Evolutionary conservation across 2,797 vertebrate genomes (phyloP), one percentile per base, ranked within the genome.

Genomic region (Zenarchopterus dispar): DNA sequence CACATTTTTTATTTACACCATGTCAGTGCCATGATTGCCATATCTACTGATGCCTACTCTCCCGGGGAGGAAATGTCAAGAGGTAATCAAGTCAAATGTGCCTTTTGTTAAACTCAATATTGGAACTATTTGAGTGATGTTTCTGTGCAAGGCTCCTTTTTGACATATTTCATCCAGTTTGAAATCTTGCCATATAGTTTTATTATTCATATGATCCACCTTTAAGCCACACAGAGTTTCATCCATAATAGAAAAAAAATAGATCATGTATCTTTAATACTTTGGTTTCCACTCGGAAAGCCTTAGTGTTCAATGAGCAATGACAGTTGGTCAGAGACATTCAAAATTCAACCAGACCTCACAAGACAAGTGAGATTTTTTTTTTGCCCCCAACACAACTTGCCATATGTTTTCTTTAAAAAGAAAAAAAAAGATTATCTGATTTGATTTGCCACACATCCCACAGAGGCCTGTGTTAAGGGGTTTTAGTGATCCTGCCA

Each of bases 1-100:
- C 74, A 82, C 77, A 89, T 90, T 88, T 83, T 82, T 88, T 85
- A 88, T 89, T 89, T 89, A 89, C 81, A 84, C 80, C 75, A 52
- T 80, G 79, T 79, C 75, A 80, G 80, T 31, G 52, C 26, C 16
- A 57, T 74, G 77, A 88, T 85, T 89, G 81, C 76, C 80, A 80
- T 89, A 85, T 89, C 83, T 81, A 31, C 65, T 60, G 36, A 84
- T 23, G 67, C 84, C 78, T 84, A 88, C 74, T 81, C 64, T 84
- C 78, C 76, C 21, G 19, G 61, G 62, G 55, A 42, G 53, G 56
- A 87, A 89, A 91, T 89, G 87, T 86, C 87, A 87, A 75, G 80
- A 80, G 71, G 72, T 88, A 88, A 89, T 90, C 79, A 87, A 84
- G 85, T 88, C 79, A 88, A 78, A 89, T 83, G 78, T 71, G 81